phyloP scores from a whole-genome alignment of 1,140 invertebrate genomes.

The Bombus difficillimus region DNA sequence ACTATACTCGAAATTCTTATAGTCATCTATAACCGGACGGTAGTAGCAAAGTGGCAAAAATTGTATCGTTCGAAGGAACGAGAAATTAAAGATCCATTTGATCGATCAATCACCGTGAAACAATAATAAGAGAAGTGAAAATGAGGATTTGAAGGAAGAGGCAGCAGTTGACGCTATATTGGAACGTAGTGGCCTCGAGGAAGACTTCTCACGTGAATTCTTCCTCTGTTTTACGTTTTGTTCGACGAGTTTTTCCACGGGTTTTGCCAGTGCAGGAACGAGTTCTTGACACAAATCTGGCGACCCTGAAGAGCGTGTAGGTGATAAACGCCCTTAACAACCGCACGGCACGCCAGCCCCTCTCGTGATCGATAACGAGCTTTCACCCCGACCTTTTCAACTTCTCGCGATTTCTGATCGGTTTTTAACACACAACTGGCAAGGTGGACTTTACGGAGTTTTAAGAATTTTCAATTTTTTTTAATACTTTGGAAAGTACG shows the following conservation, averaged over 20 bases:
- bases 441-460: accelerated
- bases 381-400: conserved; percentile 43
- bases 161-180: not conserved
- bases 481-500: too few relatives aligned
- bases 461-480: too few relatives aligned
- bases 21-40: too few relatives aligned
- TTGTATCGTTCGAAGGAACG: not conserved
- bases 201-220: conserved; percentile 34
- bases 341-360: conserved; percentile 72
- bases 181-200: not conserved
- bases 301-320: conserved; percentile 75
- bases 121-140: not conserved
- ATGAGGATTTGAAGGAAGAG: not conserved
- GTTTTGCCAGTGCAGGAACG: conserved; percentile 42
- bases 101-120: not conserved
- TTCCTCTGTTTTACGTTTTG: not conserved
- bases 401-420: not conserved
- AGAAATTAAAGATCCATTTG: not conserved
- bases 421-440: not conserved
- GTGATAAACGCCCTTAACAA: conserved; percentile 79
- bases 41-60: not conserved
- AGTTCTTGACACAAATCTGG: conserved; percentile 79
- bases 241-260: conserved; percentile 51
- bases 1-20: too few relatives aligned
- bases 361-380: conserved; percentile 66